Percentiles rank a stretch among this genome's conserved stretches.
Conservation (phyloP, 2,113 vertebrate genomes). For the Gnathonemus longibarbis region DNA sequence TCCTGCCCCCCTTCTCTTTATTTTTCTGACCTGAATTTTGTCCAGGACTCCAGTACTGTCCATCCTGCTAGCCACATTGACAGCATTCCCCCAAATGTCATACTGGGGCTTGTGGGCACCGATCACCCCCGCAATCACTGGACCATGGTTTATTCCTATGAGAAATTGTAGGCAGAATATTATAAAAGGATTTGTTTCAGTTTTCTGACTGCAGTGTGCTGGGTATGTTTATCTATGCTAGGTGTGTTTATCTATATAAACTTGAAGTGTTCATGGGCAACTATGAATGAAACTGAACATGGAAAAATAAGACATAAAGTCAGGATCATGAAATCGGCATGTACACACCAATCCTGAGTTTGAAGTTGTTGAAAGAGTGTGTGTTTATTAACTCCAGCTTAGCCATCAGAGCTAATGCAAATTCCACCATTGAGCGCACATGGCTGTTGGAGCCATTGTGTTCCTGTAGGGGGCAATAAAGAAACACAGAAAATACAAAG, state of each 20-base stretch:
- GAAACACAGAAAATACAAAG: neutral
- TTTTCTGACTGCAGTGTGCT: neutral
- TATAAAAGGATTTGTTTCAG: neutral
- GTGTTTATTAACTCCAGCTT: conserved; percentile 76
- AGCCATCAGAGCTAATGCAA: conserved; percentile 69
- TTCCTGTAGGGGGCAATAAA: conserved; percentile 53
- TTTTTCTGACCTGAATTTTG: conserved; percentile 74
- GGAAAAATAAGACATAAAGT: neutral
- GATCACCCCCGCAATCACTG: conserved; percentile 83
- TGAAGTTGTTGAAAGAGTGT: conserved; percentile 83
- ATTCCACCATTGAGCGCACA: conserved; percentile 78
- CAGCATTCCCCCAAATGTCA: conserved; percentile 88
- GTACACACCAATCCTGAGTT: conserved; percentile 73
- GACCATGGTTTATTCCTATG: conserved; percentile 79
- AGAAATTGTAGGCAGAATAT: neutral
- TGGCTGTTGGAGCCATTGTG: conserved; percentile 62
- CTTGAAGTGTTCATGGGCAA: neutral
- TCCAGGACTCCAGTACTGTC: conserved; percentile 80
- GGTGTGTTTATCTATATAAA: neutral
- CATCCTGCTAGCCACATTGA: conserved; percentile 87
- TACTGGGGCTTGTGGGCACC: conserved; percentile 87
- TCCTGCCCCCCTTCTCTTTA: neutral
- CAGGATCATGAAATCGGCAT: neutral
- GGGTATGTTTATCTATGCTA: neutral
- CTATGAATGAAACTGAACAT: neutral